Evolutionary conservation across 2,888 invertebrate genomes (phyloP).

Genomic region (Meta bourneti): DNA sequence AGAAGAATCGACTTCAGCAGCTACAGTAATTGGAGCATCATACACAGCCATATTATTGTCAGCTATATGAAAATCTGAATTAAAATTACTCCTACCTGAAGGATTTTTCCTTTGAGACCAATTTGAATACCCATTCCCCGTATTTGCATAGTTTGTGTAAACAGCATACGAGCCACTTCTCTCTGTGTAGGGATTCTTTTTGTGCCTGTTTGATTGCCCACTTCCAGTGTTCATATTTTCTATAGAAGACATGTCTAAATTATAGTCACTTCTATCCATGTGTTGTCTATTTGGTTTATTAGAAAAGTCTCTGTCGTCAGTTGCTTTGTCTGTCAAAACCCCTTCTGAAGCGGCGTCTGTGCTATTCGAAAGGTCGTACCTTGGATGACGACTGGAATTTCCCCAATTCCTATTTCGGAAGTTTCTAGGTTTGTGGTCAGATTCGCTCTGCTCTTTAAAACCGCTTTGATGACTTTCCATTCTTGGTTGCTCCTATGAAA

Average conservation of each 20-base stretch:
- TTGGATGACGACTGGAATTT: background rate
- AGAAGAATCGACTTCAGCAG: background rate
- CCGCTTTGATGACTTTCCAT: background rate
- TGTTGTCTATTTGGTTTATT: background rate
- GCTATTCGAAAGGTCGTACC: background rate
- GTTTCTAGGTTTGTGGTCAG: constrained; percentile 19
- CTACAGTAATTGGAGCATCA: background rate
- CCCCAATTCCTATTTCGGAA: constrained; percentile 2
- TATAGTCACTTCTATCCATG: background rate
- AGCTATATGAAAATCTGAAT: background rate
- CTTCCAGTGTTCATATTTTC: too few relatives aligned
- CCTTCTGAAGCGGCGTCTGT: background rate
- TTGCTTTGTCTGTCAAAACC: background rate
- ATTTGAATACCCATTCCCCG: background rate
- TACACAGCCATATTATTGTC: background rate
- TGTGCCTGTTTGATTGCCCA: too few relatives aligned
- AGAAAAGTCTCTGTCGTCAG: too few relatives aligned
- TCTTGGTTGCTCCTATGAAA: background rate
- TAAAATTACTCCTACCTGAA: background rate
- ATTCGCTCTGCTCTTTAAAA: background rate
- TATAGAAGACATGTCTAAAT: too few relatives aligned
- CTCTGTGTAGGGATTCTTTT: background rate
- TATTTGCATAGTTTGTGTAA: background rate
- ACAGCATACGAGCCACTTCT: background rate
- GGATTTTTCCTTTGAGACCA: background rate